Base-by-base conservation (phyloP, 2,888 invertebrate species). In the Neoitamus cyanurus region DNA sequence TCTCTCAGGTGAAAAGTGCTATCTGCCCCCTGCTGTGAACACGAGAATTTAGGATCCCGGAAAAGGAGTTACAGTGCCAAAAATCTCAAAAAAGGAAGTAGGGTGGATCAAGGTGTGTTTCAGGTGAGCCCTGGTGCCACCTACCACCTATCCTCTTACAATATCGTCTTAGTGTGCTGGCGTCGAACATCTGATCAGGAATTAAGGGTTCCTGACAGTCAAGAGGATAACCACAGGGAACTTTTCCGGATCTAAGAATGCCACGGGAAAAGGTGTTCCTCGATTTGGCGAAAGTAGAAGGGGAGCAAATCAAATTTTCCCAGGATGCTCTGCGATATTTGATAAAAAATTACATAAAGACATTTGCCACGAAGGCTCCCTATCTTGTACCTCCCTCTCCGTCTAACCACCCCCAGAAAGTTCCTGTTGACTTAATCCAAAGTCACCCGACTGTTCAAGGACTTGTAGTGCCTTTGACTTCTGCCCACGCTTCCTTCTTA, bases 211-310 rank as follows among this genome's bases (percentile, higher is more conserved):
- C 68, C 69, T 82, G 82, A 37, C 69, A 82, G 68, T 37, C 34
- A 9, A 25, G 58, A 25, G 69, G 82, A 69, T 82, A 82, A 82
- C 69, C 82, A 82, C 58, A 48, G 75, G 75, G 75, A 58, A 46
- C 25, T 15, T 46, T 77, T 46, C 31, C 25, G 31, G 15, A 3
- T 34, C n/a, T 25, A 20, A 37, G 36, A 37, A 75, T 0, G 15
- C 11, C 13, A 36, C 1, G 36, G 42, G 7, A 42, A 42, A 75
- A 75, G 42, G 28, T 42, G 42, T 73, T 73, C 73, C 20, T 9
- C 25, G n/a, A 42, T 15, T 58, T 25, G 20, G 73, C 20, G 25
- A 28, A 75, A 75, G 15, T 20, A 58, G 6, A 58, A 58, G 15
- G n/a, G 70, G 7, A 70, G 42, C 2, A 42, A 42, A 75, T 37